Evolutionary conservation across 2,888 invertebrate species (phyloP).

Genomic region (Ichneumoninae sp.): DNA sequence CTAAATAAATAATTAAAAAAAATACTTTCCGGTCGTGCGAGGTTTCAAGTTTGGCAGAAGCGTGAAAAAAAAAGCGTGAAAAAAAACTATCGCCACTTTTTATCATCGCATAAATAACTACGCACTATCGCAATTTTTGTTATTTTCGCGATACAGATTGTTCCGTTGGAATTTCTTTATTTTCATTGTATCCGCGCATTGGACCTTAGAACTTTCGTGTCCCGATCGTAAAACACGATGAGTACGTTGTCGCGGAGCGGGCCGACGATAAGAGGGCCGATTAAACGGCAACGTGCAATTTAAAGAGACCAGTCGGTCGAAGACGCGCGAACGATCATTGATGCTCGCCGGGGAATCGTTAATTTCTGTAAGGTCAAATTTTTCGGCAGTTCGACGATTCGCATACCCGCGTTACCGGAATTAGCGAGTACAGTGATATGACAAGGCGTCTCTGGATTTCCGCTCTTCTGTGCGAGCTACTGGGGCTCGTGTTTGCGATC

Average conservation of each 20-base stretch:
- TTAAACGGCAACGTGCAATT: constrained; percentile 21
- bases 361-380: not conserved
- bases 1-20: too few relatives aligned
- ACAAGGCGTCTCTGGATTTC: constrained; percentile 18
- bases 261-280: constrained; percentile 17
- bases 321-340: not conserved
- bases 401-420: not conserved
- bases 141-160: not conserved
- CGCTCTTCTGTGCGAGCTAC: constrained; percentile 2
- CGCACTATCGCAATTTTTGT: not conserved
- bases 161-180: constrained; percentile 7
- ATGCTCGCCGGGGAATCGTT: not conserved
- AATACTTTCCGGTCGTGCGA: not conserved
- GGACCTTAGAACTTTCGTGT: constrained; percentile 20
- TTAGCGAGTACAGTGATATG: not conserved
- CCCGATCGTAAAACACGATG: constrained; percentile 15
- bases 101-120: too few relatives aligned
- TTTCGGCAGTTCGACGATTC: not conserved
- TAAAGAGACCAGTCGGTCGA: constrained; percentile 2
- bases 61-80: not conserved
- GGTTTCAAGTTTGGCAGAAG: not conserved
- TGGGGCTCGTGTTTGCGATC: not conserved
- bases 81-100: not conserved
- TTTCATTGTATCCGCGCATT: not conserved
- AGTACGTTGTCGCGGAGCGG: not conserved